Evolutionary conservation across 2,113 vertebrate species (phyloP).

Genomic region (Nansenia antarctica): DNA sequence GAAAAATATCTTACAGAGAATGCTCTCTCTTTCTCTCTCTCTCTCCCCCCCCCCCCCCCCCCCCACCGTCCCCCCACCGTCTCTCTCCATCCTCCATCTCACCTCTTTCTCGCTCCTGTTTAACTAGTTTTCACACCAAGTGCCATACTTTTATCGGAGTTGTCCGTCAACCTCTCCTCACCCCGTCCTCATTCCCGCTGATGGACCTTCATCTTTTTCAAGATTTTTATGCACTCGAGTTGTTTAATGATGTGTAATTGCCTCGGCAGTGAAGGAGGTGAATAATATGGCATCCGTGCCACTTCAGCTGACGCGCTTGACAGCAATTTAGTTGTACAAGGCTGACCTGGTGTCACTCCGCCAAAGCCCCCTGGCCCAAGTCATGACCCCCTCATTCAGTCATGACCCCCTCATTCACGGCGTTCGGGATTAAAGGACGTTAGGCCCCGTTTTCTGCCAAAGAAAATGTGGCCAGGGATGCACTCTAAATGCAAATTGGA

Average conservation of each 20-base stretch:
- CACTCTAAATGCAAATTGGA: constrained; percentile 15
- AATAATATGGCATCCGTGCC: neutral
- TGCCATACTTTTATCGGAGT: neutral
- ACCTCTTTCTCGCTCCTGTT: too few species aligned
- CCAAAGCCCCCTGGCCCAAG: neutral
- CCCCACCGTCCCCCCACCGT: too few species aligned
- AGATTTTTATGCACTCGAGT: constrained; percentile 2
- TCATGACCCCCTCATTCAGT: too few species aligned
- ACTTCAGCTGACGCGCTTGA: constrained; percentile 2
- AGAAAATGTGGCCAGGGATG: neutral
- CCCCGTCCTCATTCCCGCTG: neutral
- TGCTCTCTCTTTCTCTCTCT: too few species aligned
- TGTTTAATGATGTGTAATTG: constrained; percentile 16
- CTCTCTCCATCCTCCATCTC: too few species aligned
- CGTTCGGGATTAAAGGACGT: constrained; percentile 1
- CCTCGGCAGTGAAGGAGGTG: neutral
- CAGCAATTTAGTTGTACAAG: constrained; percentile 6
- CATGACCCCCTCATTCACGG: neutral
- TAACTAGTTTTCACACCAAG: too few species aligned
- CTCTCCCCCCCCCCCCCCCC: too few species aligned
- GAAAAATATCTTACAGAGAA: too few species aligned
- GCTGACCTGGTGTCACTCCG: neutral
- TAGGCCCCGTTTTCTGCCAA: neutral
- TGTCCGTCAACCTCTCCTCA: neutral
- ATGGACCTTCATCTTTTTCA: constrained; percentile 3